phyloP scores from a whole-genome alignment of 2,113 vertebrate species.

The Lepus europaeus region DNA sequence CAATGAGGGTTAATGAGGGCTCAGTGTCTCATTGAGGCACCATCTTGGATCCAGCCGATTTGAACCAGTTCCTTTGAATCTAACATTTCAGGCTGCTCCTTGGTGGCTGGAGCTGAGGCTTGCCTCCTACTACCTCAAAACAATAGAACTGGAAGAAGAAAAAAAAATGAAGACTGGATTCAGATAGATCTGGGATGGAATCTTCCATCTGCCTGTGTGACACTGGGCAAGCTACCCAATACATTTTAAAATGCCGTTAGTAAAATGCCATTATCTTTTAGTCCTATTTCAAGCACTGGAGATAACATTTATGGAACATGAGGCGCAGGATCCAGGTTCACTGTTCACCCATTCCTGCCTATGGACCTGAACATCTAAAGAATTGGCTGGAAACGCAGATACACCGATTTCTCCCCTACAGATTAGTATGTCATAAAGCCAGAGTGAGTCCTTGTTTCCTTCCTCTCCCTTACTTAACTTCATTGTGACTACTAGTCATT shows the following conservation, averaged over 20 bases:
- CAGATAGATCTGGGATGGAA: background rate
- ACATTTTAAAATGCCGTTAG: conserved; percentile 16
- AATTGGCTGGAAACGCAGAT: conserved; percentile 39
- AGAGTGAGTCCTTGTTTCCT: background rate
- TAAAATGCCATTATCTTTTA: background rate
- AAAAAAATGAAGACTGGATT: conserved; percentile 20
- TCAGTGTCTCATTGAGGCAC: too few relatives aligned
- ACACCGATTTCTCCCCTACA: background rate
- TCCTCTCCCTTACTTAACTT: too few relatives aligned
- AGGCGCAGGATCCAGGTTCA: conserved; percentile 4
- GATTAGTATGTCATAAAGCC: background rate
- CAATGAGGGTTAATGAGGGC: too few relatives aligned
- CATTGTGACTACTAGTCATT: background rate
- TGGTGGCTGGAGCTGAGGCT: too few relatives aligned
- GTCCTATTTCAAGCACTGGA: background rate
- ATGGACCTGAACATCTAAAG: background rate
- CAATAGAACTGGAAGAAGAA: background rate
- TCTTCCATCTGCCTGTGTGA: background rate
- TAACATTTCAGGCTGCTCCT: too few relatives aligned
- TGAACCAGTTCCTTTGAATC: too few relatives aligned
- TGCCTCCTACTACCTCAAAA: too few relatives aligned
- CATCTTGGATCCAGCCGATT: too few relatives aligned
- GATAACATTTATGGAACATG: background rate
- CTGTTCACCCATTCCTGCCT: background rate
- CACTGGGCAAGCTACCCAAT: background rate